A percentile compares a stretch with the other conserved stretches of the same genome.
phyloP scores from a whole-genome alignment of 2,797 vertebrate species.

The Alauda arvensis region DNA sequence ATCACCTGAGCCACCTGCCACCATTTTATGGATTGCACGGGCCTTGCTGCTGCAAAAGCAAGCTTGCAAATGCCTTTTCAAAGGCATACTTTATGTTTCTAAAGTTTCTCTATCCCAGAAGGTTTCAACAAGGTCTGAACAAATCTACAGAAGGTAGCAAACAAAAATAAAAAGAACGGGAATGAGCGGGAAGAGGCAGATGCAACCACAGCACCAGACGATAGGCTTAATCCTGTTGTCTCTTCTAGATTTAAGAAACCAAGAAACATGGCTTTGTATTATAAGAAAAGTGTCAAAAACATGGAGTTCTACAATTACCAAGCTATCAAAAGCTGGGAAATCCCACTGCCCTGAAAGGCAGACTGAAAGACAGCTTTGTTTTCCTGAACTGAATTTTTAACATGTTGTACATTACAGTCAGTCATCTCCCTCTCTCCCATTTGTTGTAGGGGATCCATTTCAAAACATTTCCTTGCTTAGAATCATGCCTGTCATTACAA shows the following conservation, averaged over 20 bases:
- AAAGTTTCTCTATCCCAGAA: neutral
- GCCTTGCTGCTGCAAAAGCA: neutral
- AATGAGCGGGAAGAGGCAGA: neutral
- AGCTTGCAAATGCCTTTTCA: constrained; percentile 2
- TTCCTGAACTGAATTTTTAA: constrained; percentile 22
- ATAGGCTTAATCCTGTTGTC: neutral
- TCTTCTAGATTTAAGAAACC: constrained; percentile 10
- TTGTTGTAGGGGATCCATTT: constrained; percentile 52
- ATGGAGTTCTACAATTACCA: neutral
- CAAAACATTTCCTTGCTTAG: constrained; percentile 44
- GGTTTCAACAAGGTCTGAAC: constrained; percentile 1
- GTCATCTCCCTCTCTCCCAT: constrained; percentile 41
- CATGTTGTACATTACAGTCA: neutral
- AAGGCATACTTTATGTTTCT: neutral
- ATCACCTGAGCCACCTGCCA: constrained; percentile 48
- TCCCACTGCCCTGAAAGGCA: constrained; percentile 16
- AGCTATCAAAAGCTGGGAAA: constrained; percentile 24
- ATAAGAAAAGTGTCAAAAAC: neutral
- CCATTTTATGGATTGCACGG: constrained; percentile 26
- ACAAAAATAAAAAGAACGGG: neutral
- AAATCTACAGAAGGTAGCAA: neutral
- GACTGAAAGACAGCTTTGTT: constrained; percentile 25
- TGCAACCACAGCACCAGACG: neutral
- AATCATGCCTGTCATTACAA: constrained; percentile 29
- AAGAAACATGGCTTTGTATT: neutral